A percentile compares a stretch with the other conserved stretches of the same genome.
Evolutionary conservation across 2,888 invertebrate species (phyloP).

Genomic region (Elegia similella): DNA sequence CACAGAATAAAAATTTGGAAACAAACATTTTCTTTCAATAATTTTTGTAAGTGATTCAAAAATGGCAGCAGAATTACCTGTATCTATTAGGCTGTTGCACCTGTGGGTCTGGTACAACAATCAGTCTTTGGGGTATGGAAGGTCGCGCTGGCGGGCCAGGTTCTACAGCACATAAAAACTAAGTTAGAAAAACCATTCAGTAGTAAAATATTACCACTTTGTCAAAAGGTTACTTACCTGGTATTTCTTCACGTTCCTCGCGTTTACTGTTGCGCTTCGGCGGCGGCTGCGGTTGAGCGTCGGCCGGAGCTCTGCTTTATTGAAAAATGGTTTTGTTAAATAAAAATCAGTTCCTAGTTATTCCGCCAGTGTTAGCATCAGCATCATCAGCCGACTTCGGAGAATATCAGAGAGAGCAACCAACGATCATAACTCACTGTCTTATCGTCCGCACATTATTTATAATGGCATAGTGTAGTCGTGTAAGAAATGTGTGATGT

Average conservation of each 20-base stretch:
- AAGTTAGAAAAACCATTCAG: slow-evolving; percentile 28
- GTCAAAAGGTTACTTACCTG: slow-evolving; percentile 50
- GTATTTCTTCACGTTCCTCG: slow-evolving; percentile 83
- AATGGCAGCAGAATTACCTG: slow-evolving; percentile 51
- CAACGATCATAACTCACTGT: too few species aligned
- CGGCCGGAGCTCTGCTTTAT: slow-evolving; percentile 83
- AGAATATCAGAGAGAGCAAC: too few species aligned
- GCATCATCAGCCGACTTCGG: background rate
- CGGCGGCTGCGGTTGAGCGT: slow-evolving; percentile 82
- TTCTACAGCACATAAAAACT: slow-evolving; percentile 76
- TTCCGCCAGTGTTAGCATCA: background rate
- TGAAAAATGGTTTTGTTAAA: slow-evolving; percentile 29
- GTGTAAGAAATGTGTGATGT: too few species aligned
- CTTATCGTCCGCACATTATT: too few species aligned
- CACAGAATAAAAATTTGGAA: too few species aligned
- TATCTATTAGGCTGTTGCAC: slow-evolving; percentile 86
- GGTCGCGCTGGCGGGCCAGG: slow-evolving; percentile 94
- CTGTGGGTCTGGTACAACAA: slow-evolving; percentile 94
- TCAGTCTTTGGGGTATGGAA: slow-evolving; percentile 94
- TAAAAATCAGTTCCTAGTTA: slow-evolving; percentile 28
- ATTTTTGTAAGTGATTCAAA: slow-evolving; percentile 4
- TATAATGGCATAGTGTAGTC: too few species aligned
- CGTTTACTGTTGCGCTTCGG: slow-evolving; percentile 82
- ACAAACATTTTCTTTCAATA: background rate
- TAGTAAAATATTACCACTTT: slow-evolving; percentile 2